phyloP scores from a whole-genome alignment of 2,797 vertebrate genomes.

The Anguilla anguilla region DNA sequence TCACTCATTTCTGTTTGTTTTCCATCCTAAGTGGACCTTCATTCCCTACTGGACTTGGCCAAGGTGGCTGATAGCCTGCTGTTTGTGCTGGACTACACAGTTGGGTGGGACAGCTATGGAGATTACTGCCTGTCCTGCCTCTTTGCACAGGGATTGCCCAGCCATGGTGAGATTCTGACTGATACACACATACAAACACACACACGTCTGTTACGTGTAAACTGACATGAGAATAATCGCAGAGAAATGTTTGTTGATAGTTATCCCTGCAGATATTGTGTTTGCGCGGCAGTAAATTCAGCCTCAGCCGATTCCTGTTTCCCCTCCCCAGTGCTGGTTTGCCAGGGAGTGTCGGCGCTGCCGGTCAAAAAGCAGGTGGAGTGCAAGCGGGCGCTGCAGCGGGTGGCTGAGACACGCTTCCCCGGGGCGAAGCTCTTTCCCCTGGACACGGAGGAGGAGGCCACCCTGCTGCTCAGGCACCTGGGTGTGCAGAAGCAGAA shows the following conservation, averaged over 20 bases:
- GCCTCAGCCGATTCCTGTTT: neutral
- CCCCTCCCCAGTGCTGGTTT: slow-evolving; percentile 75
- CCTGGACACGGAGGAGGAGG: slow-evolving; percentile 84
- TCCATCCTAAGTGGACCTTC: slow-evolving; percentile 78
- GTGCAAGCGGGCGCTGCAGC: slow-evolving; percentile 77
- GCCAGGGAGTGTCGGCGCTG: slow-evolving; percentile 79
- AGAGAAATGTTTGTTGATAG: too few species aligned
- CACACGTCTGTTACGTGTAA: too few species aligned
- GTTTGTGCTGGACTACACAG: slow-evolving; percentile 83
- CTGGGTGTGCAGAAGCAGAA: slow-evolving; percentile 85
- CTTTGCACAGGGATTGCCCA: slow-evolving; percentile 93
- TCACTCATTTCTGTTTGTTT: neutral
- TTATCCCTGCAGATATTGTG: too few species aligned
- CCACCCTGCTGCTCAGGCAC: slow-evolving; percentile 81
- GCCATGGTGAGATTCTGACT: slow-evolving; percentile 74
- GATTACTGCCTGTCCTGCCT: slow-evolving; percentile 94
- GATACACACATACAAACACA: neutral
- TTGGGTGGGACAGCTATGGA: slow-evolving; percentile 90
- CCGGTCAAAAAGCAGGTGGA: slow-evolving; percentile 86
- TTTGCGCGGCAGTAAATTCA: too few species aligned
- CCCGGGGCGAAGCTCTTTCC: slow-evolving; percentile 82
- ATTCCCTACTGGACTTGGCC: slow-evolving; percentile 85
- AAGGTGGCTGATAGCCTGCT: slow-evolving; percentile 92
- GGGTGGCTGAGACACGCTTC: slow-evolving; percentile 82
- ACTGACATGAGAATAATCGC: too few species aligned